Evolutionary conservation across 2,113 vertebrate genomes (phyloP).

Genomic region (Elanoides forficatus): DNA sequence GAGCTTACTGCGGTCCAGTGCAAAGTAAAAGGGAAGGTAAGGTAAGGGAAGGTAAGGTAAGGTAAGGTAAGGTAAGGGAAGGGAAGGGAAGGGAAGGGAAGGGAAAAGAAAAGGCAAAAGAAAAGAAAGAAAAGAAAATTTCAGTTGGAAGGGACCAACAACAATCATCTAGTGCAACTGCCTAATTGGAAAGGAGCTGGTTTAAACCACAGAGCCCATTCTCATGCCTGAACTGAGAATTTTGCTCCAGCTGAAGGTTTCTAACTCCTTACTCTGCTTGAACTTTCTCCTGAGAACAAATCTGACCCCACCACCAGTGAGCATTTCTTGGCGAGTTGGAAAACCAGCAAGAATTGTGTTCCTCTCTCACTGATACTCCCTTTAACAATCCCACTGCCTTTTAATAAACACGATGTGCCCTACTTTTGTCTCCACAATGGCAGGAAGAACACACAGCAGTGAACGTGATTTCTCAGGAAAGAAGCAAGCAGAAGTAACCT

Average conservation of each 20-base stretch:
- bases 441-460: background rate
- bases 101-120: too few species aligned
- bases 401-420: background rate
- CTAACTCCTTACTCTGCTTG: background rate
- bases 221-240: background rate
- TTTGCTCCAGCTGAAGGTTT: background rate
- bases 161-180: background rate
- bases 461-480: background rate
- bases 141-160: background rate
- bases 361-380: background rate
- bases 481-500: background rate
- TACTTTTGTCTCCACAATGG: background rate
- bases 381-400: background rate
- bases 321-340: background rate
- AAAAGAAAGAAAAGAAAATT: background rate
- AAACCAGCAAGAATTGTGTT: background rate
- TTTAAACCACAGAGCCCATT: background rate
- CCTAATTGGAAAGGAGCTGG: background rate
- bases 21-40: background rate
- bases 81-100: too few species aligned
- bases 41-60: too few species aligned
- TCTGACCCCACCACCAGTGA: background rate
- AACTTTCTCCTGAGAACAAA: background rate
- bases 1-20: background rate
- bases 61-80: too few species aligned